phyloP scores from a whole-genome alignment of 2,888 invertebrate species.

The Dermolepida albohirtum region DNA sequence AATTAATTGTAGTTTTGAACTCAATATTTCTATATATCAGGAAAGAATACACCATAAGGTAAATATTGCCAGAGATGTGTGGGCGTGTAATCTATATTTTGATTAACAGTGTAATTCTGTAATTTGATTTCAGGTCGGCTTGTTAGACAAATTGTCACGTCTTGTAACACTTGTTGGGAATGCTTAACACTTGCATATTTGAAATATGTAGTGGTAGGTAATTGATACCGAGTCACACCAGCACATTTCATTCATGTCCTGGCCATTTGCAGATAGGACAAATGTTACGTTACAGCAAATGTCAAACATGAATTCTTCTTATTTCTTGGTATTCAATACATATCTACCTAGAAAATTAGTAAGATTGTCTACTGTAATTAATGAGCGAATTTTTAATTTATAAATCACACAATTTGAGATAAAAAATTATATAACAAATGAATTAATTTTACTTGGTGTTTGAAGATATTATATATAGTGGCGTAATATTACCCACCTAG shows the following conservation, averaged over 20 bases:
- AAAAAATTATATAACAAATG: neutral
- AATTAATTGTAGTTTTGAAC: too few species aligned
- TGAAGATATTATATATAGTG: neutral
- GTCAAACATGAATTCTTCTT: slow-evolving; percentile 35
- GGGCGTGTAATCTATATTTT: too few species aligned
- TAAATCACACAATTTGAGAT: slow-evolving; percentile 11
- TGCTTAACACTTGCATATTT: slow-evolving; percentile 30
- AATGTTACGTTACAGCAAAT: slow-evolving; percentile 25
- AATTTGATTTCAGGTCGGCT: slow-evolving; percentile 28
- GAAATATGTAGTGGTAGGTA: slow-evolving; percentile 23
- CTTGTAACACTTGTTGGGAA: slow-evolving; percentile 29
- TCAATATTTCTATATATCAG: too few species aligned
- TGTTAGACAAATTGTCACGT: slow-evolving; percentile 26
- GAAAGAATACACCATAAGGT: too few species aligned
- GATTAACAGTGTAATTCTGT: slow-evolving; percentile 7
- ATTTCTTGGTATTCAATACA: slow-evolving; percentile 33
- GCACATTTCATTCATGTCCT: slow-evolving; percentile 40
- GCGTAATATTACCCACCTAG: neutral
- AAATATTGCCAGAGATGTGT: too few species aligned
- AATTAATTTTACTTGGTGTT: neutral
- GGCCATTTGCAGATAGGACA: slow-evolving; percentile 29
- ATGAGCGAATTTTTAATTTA: neutral
- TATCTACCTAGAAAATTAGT: slow-evolving; percentile 33
- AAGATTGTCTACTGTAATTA: neutral
- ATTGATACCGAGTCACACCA: slow-evolving; percentile 24